Conservation (phyloP, 2,888 invertebrate species). For the Escarpia spicata region DNA sequence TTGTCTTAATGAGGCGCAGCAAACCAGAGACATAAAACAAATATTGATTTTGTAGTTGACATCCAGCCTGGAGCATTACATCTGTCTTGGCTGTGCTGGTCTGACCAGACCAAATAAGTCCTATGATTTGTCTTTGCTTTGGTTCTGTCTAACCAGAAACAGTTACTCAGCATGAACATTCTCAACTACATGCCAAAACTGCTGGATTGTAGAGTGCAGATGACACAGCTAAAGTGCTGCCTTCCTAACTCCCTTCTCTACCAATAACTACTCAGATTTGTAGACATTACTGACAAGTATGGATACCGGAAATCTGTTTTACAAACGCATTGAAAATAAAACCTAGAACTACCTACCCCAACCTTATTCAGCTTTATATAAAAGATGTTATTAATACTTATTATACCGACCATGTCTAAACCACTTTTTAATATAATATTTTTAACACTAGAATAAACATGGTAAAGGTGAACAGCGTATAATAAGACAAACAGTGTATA, state of each 20-base stretch:
- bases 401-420: not conserved
- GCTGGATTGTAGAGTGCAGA: too few species aligned
- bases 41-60: constrained; percentile 3
- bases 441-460: too few species aligned
- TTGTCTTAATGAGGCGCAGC: not conserved
- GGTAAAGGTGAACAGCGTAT: too few species aligned
- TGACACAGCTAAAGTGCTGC: too few species aligned
- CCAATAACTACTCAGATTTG: too few species aligned
- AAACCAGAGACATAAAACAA: not conserved
- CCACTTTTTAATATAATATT: too few species aligned
- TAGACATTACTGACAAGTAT: too few species aligned
- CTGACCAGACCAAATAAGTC: not conserved
- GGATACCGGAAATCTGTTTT: not conserved
- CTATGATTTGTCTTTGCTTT: too few species aligned
- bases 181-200: too few species aligned
- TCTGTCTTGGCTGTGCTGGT: not conserved
- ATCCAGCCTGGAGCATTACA: not conserved
- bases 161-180: not conserved
- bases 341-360: not conserved
- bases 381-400: not conserved
- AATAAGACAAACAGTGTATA: too few species aligned
- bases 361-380: not conserved
- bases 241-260: too few species aligned
- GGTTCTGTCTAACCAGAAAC: not conserved
- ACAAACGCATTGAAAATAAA: not conserved